Percentiles rank a stretch among this genome's conserved stretches.
phyloP scores from a whole-genome alignment of 2,113 vertebrate genomes.

The Theropithecus gelada region DNA sequence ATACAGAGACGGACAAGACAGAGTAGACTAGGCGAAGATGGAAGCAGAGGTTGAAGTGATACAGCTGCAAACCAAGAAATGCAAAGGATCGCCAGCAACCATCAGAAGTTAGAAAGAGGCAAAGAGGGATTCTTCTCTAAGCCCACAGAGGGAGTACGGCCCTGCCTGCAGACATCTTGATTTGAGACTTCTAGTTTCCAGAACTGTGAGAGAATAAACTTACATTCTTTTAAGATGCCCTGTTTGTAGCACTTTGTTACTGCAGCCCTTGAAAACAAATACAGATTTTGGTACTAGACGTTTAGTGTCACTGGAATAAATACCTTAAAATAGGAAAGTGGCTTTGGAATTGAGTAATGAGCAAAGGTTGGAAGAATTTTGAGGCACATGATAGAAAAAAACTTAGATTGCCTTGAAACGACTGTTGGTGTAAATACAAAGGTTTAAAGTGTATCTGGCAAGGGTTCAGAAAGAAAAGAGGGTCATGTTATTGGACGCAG shows the following conservation, averaged over 20 bases:
- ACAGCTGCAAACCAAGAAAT: neutral
- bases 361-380: neutral
- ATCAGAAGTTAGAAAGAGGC: neutral
- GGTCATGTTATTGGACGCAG: neutral
- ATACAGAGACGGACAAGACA: neutral
- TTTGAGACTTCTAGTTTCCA: neutral
- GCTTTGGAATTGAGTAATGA: neutral
- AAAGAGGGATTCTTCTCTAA: neutral
- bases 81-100: neutral
- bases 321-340: neutral
- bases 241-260: neutral
- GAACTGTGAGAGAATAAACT: neutral
- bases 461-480: neutral
- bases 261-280: neutral
- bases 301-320: neutral
- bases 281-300: neutral
- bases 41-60: neutral
- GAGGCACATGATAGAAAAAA: neutral
- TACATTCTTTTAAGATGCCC: neutral
- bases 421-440: neutral
- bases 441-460: neutral
- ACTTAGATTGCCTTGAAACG: neutral
- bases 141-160: accelerated
- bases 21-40: neutral
- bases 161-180: neutral